Conservation (phyloP, 2,888 invertebrate species). For the Dryomyza anilis region DNA sequence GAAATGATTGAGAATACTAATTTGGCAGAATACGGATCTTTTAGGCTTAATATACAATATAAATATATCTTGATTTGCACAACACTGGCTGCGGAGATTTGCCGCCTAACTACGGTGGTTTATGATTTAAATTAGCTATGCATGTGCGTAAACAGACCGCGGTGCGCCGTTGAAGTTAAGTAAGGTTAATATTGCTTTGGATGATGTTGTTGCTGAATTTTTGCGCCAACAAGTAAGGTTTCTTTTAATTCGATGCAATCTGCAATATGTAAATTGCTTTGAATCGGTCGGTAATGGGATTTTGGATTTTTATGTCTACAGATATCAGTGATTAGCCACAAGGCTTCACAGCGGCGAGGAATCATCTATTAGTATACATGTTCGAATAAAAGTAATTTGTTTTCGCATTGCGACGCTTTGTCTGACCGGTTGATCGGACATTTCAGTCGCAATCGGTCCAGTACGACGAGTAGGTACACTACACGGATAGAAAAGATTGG, state of each 20-base stretch:
- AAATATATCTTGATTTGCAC: too few species aligned
- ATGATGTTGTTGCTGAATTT: neutral
- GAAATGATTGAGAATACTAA: too few species aligned
- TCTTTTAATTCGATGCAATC: constrained; percentile 49
- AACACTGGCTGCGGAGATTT: neutral
- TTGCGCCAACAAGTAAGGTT: neutral
- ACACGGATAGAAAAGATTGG: too few species aligned
- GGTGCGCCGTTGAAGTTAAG: too few species aligned
- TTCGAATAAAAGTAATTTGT: constrained; percentile 19
- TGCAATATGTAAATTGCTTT: constrained; percentile 50
- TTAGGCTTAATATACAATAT: too few species aligned
- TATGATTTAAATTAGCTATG: constrained; percentile 4
- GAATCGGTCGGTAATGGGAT: constrained; percentile 32
- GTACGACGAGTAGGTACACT: too few species aligned
- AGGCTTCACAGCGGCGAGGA: constrained; percentile 28
- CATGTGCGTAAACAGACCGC: neutral
- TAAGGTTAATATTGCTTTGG: neutral
- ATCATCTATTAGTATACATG: constrained; percentile 24
- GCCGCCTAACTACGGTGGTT: neutral
- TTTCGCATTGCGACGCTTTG: constrained; percentile 2
- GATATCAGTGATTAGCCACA: constrained; percentile 41
- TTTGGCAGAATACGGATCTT: too few species aligned
- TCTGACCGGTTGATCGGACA: neutral
- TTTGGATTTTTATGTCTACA: constrained; percentile 26
- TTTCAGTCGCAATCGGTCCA: neutral